Conservation (phyloP, 2,888 invertebrate species). For the Hoplodrina ambigua region DNA sequence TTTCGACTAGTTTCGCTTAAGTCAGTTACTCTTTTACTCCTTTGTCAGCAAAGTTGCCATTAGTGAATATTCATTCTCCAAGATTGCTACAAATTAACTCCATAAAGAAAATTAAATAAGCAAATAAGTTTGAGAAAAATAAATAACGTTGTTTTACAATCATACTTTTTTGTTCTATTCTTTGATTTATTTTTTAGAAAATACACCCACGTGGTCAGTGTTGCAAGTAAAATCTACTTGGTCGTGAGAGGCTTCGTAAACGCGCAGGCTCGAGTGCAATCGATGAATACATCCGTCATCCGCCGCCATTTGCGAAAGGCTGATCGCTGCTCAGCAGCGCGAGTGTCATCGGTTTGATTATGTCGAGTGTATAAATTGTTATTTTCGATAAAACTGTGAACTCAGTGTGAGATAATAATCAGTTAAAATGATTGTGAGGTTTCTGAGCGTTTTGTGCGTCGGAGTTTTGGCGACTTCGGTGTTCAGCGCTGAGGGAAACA, state of each 20-base stretch:
- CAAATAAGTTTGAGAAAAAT: neutral
- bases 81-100: neutral
- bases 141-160: accelerated
- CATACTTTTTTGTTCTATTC: neutral
- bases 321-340: slow-evolving; percentile 86
- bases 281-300: slow-evolving; percentile 90
- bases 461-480: slow-evolving; percentile 88
- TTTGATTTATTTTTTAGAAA: neutral
- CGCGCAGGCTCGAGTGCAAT: slow-evolving; percentile 82
- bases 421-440: slow-evolving; percentile 90
- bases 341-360: slow-evolving; percentile 86
- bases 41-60: slow-evolving; percentile 33
- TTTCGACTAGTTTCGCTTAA: neutral
- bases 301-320: slow-evolving; percentile 90
- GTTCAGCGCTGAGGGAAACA: slow-evolving; percentile 85
- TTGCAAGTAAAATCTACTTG: slow-evolving; percentile 41
- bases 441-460: slow-evolving; percentile 87
- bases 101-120: neutral
- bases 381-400: slow-evolving; percentile 86
- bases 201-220: slow-evolving; percentile 42
- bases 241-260: slow-evolving; percentile 74
- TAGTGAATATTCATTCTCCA: neutral
- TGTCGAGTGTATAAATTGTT: slow-evolving; percentile 87
- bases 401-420: slow-evolving; percentile 82
- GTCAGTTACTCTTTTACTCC: neutral